Evolutionary conservation across 2,113 vertebrate species (phyloP).

Genomic region (Neogobius melanostomus): DNA sequence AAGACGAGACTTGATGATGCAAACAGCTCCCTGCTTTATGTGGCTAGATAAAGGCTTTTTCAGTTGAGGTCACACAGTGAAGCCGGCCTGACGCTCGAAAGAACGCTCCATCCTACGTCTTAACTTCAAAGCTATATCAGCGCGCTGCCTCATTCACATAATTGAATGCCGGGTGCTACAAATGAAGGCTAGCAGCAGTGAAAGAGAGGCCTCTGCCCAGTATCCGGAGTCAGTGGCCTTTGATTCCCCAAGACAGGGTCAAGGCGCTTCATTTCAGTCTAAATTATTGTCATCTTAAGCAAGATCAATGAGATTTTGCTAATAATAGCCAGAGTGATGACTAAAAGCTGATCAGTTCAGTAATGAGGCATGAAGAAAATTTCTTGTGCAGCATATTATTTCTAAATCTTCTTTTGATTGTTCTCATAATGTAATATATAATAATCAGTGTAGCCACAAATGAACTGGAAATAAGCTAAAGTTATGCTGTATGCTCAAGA

Average conservation of each 20-base stretch:
- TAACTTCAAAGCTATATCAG: constrained; percentile 21
- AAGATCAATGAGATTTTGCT: constrained; percentile 54
- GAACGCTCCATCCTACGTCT: not conserved
- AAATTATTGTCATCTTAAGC: constrained; percentile 49
- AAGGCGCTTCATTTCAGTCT: constrained; percentile 30
- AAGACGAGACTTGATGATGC: constrained; percentile 19
- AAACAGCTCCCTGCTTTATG: constrained; percentile 1
- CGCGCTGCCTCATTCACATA: constrained; percentile 16
- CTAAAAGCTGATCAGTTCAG: constrained; percentile 59
- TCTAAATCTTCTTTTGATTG: too few relatives aligned
- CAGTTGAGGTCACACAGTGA: not conserved
- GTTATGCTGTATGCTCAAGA: too few relatives aligned
- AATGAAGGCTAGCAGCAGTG: not conserved
- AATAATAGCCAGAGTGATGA: constrained; percentile 55
- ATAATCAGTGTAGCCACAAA: too few relatives aligned
- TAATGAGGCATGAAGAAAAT: constrained; percentile 41
- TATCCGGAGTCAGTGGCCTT: constrained; percentile 38
- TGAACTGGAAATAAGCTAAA: too few relatives aligned
- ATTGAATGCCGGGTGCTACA: constrained; percentile 15
- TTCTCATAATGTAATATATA: too few relatives aligned
- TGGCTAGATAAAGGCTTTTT: not conserved
- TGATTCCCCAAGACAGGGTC: constrained; percentile 24
- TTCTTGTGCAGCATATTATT: not conserved
- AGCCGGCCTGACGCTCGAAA: not conserved
- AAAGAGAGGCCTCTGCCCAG: not conserved